Conservation (phyloP, 2,113 vertebrate genomes). For the Colaptes auratus region DNA sequence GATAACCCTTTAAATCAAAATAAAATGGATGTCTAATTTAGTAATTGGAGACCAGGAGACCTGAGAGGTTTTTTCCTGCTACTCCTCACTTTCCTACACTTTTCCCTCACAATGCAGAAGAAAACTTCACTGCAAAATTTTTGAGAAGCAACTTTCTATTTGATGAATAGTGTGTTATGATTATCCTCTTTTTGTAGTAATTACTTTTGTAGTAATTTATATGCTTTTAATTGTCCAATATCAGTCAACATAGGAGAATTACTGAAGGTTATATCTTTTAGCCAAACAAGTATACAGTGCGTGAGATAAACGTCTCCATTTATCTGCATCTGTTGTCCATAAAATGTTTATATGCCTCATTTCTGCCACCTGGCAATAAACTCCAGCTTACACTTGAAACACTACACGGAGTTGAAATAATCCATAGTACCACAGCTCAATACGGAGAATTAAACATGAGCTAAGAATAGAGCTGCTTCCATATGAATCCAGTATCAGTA, state of each 20-base stretch:
- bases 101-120: background rate
- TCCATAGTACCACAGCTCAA: conserved; percentile 1
- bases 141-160: background rate
- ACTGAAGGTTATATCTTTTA: conserved; percentile 1
- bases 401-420: conserved; percentile 54
- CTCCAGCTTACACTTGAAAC: conserved; percentile 62
- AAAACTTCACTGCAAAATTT: background rate
- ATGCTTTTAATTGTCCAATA: conserved; percentile 18
- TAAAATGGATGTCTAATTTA: background rate
- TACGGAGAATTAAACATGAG: conserved; percentile 30
- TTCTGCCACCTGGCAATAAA: conserved; percentile 73
- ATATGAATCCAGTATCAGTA: background rate
- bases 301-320: conserved; percentile 58
- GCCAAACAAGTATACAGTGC: conserved; percentile 20
- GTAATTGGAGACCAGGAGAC: background rate
- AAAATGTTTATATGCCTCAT: conserved; percentile 73
- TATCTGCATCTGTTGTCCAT: conserved; percentile 77
- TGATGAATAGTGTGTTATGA: background rate
- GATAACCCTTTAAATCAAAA: background rate
- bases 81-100: background rate
- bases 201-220: conserved; percentile 5
- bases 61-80: fast-evolving
- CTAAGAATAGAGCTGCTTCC: conserved; percentile 48
- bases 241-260: conserved; percentile 37
- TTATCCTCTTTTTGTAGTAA: background rate